Percentiles rank a stretch among this genome's conserved stretches.
Evolutionary conservation across 2,888 invertebrate species (phyloP).

Genomic region (Plusia festucae): DNA sequence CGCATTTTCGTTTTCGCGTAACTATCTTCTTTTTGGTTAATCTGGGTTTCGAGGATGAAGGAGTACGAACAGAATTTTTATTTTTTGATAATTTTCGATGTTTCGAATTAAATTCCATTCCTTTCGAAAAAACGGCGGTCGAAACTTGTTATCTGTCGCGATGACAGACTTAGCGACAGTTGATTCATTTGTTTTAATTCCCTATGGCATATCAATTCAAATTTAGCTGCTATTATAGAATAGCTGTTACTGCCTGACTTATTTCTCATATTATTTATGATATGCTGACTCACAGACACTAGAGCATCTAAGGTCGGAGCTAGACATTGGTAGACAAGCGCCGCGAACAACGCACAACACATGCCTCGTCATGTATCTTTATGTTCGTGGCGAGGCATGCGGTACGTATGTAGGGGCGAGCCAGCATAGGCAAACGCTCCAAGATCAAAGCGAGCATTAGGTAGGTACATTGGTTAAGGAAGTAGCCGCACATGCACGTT

Average conservation of each 20-base stretch:
- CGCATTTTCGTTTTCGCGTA: slow-evolving; percentile 88
- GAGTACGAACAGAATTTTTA: slow-evolving; percentile 87
- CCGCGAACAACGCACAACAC: no score
- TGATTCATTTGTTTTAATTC: slow-evolving; percentile 76
- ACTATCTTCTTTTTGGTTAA: slow-evolving; percentile 83
- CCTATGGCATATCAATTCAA: slow-evolving; percentile 57
- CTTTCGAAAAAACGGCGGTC: slow-evolving; percentile 88
- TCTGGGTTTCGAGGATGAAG: slow-evolving; percentile 82
- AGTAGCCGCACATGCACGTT: no score
- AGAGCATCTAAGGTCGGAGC: no score
- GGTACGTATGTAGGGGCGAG: no score
- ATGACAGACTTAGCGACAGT: slow-evolving; percentile 78
- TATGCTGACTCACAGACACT: not conserved
- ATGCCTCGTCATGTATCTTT: no score
- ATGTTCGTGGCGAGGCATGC: no score
- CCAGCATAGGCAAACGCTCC: no score
- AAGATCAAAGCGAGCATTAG: no score
- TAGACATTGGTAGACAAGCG: no score
- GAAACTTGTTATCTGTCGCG: slow-evolving; percentile 87
- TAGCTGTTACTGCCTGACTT: slow-evolving; percentile 46
- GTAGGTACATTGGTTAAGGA: no score
- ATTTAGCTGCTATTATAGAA: slow-evolving; percentile 35
- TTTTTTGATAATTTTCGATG: slow-evolving; percentile 88
- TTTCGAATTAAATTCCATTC: slow-evolving; percentile 89
- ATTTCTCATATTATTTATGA: slow-evolving; percentile 26